These are phyloP conservation scores for Lordiphosa collinella DNA, from an alignment of 1,140 invertebrate genomes.

Conservation along the genomic window DNA sequence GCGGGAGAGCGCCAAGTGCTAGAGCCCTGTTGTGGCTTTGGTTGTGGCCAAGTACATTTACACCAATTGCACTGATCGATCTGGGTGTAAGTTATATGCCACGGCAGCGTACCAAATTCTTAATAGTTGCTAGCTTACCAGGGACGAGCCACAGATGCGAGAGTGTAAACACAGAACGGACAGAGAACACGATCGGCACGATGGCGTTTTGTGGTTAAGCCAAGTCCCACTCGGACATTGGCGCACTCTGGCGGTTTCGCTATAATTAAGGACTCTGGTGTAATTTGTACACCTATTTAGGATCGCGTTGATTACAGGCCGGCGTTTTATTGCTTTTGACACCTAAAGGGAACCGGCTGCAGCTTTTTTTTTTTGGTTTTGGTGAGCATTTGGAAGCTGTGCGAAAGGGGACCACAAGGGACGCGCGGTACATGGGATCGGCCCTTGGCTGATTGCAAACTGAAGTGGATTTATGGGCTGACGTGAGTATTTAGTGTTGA, in stretches of 20 bases:
- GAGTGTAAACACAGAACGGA: conserved; percentile 33
- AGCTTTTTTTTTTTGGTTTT: conserved; percentile 1
- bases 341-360: conserved; percentile 70
- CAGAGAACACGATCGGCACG: conserved; percentile 42
- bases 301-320: conserved; percentile 80
- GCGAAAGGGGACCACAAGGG: conserved; percentile 35
- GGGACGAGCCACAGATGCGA: conserved; percentile 20
- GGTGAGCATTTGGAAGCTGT: conserved; percentile 51
- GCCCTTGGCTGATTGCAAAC: conserved; percentile 43
- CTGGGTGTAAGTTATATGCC: conserved; percentile 76
- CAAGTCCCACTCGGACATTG: conserved; percentile 1
- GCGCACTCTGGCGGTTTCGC: conserved; percentile 69
- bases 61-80: conserved; percentile 78
- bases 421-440: conserved; percentile 16
- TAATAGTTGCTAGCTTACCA: conserved; percentile 69
- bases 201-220: conserved; percentile 66
- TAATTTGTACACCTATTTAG: conserved; percentile 80
- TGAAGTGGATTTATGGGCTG: conserved; percentile 79
- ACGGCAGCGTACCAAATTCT: conserved; percentile 73
- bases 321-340: conserved; percentile 80
- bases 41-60: conserved; percentile 69
- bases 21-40: conserved; percentile 20
- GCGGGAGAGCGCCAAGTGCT: conserved; percentile 59
- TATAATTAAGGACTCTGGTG: conserved; percentile 80
- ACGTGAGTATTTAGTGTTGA: conserved; percentile 79